Conservation (phyloP, 1,140 invertebrate species). For the Trichoplusia ni region DNA sequence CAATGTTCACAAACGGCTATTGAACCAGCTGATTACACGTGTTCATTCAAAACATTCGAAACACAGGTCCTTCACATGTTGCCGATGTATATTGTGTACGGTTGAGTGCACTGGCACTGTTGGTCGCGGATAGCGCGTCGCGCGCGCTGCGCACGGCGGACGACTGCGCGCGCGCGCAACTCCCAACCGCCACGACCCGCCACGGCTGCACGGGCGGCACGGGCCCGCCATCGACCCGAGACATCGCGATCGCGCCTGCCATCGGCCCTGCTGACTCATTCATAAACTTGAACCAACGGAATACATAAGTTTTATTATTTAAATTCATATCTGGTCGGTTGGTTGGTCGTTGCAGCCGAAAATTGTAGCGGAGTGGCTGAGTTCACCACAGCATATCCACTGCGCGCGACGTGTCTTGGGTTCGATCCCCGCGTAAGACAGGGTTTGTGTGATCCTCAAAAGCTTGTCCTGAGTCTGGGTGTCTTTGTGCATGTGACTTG, state of each 20-base stretch:
- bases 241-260: too few species aligned
- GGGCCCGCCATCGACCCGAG: too few species aligned
- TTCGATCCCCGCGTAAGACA: too few species aligned
- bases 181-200: slow-evolving; percentile 25
- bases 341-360: too few species aligned
- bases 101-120: slow-evolving; percentile 3
- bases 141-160: slow-evolving; percentile 25
- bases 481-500: too few species aligned
- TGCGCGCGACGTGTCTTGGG: too few species aligned
- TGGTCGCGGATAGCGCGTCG: not conserved
- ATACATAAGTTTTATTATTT: not conserved
- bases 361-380: too few species aligned
- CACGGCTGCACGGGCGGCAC: not conserved
- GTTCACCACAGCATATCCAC: too few species aligned
- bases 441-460: too few species aligned
- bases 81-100: too few species aligned
- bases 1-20: not conserved
- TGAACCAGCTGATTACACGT: slow-evolving; percentile 2
- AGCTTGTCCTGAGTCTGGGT: too few species aligned
- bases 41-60: not conserved
- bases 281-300: slow-evolving; percentile 13
- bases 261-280: slow-evolving; percentile 29
- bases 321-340: too few species aligned
- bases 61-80: slow-evolving; percentile 24
- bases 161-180: slow-evolving; percentile 41